Evolutionary conservation across 2,113 vertebrate species (phyloP).

Genomic region (Petrocephalus microphthalmus): DNA sequence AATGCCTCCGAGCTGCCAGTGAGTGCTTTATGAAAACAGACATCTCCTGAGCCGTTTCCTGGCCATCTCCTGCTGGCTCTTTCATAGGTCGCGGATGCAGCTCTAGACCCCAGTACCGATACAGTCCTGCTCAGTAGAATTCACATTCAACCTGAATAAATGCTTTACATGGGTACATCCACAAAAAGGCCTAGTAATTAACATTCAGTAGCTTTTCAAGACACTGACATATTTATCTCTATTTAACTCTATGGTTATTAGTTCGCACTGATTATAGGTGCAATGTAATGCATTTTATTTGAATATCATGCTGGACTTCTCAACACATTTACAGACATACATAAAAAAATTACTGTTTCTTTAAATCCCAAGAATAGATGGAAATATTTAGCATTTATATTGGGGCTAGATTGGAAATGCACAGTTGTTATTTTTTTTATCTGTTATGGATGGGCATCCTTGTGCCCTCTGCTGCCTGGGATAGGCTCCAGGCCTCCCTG

Average conservation of each 20-base stretch:
- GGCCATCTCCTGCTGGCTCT: not conserved
- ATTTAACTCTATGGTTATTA: not conserved
- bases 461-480: not conserved
- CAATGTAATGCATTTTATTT: not conserved
- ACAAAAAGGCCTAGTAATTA: not conserved
- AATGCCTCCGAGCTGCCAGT: conserved; percentile 80
- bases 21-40: conserved; percentile 41
- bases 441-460: not conserved
- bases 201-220: not conserved
- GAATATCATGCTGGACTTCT: not conserved
- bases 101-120: not conserved
- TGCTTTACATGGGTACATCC: not conserved
- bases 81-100: not conserved
- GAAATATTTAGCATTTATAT: not conserved
- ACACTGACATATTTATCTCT: not conserved
- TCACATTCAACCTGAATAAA: not conserved
- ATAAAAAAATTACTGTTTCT: not conserved
- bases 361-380: not conserved
- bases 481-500: not conserved
- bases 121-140: not conserved
- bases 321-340: not conserved
- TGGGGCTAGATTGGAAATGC: not conserved
- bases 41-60: not conserved
- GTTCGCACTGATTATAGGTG: not conserved
- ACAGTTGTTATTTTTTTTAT: not conserved